Evolutionary conservation across 2,113 vertebrate species (phyloP), one percentile per base, ranked within the genome.

Genomic region (Tinamus guttatus): DNA sequence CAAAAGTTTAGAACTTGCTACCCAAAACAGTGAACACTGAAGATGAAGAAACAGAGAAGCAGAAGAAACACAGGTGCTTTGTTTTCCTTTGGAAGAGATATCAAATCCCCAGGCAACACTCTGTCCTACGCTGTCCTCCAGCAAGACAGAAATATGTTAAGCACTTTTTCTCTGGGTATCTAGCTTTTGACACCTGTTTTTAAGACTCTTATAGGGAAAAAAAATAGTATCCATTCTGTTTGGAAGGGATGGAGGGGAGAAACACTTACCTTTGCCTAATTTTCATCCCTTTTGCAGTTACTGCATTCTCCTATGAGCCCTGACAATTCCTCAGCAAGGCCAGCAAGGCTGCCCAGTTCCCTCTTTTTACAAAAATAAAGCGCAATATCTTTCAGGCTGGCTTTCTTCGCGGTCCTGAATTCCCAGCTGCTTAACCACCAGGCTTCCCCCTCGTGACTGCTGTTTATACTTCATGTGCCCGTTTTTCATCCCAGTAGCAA

Each of bases 381-480:
- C 1, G 8, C 87, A 89, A 11, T 91, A 90, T 90, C 90, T 96
- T 90, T 79, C 65, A 79, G 58, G 56, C 84, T 10, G 12, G 36
- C 65, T 97, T 96, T 82, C 85, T 89, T 93, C 92, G 85, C 79
- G 62, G 82, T 64, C 36, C 85, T 52, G 75, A 83, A 87, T 81
- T 90, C 89, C 75, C 93, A 89, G 95, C 91, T 91, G 92, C 90
- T 85, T 94, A 83, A 95, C 89, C 96, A 76, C 76, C 90, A 92
- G 89, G 85, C 60, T 85, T 80, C 83, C 81, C 85, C 74, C 64
- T 78, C 77, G 77, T 25, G 36, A 65, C 83, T 85, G 52, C 76
- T n/a, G 68, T 89, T 94, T 87, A 80, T 84, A 85, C 80, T 89
- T 80, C 25, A 45, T 70, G 75, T 67, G 30, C 70, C 87, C 80